A percentile compares a stretch with the other conserved stretches of the same genome.
Evolutionary conservation across 2,888 invertebrate species (phyloP).

Genomic region (Platerodrilus igneus): DNA sequence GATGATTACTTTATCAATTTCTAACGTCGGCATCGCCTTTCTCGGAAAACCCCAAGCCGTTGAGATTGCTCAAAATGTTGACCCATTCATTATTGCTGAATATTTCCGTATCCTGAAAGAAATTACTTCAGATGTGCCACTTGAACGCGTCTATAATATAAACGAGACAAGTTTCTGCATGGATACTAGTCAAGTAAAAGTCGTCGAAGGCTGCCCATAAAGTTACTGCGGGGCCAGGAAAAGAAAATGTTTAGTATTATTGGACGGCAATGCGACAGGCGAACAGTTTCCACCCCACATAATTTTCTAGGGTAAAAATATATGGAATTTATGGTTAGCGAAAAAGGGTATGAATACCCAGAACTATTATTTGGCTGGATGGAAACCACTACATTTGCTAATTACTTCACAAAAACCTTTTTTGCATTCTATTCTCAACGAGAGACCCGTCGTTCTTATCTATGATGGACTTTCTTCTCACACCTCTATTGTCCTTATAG

Average conservation of each 20-base stretch:
- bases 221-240: not conserved
- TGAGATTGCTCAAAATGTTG: too few species aligned
- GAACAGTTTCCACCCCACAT: too few species aligned
- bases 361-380: not conserved
- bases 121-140: not conserved
- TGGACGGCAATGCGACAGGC: not conserved
- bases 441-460: too few species aligned
- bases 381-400: conserved; percentile 2
- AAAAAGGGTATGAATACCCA: not conserved
- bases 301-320: conserved; percentile 1
- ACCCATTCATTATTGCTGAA: not conserved
- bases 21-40: conserved; percentile 1
- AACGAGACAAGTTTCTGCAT: conserved; percentile 4
- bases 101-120: conserved; percentile 1
- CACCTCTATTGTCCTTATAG: too few species aligned
- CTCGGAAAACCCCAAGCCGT: not conserved
- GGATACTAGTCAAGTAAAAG: not conserved
- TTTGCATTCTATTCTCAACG: too few species aligned
- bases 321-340: conserved; percentile 4
- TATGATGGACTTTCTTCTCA: conserved; percentile 1
- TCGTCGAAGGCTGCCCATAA: not conserved
- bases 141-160: conserved; percentile 1
- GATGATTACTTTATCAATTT: conserved; percentile 3
- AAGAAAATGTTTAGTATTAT: conserved; percentile 1
- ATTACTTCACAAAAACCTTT: too few species aligned